A percentile compares a stretch with the other conserved stretches of the same genome.
Evolutionary conservation across 2,797 vertebrate genomes (phyloP).

Genomic region (Mallotus villosus): DNA sequence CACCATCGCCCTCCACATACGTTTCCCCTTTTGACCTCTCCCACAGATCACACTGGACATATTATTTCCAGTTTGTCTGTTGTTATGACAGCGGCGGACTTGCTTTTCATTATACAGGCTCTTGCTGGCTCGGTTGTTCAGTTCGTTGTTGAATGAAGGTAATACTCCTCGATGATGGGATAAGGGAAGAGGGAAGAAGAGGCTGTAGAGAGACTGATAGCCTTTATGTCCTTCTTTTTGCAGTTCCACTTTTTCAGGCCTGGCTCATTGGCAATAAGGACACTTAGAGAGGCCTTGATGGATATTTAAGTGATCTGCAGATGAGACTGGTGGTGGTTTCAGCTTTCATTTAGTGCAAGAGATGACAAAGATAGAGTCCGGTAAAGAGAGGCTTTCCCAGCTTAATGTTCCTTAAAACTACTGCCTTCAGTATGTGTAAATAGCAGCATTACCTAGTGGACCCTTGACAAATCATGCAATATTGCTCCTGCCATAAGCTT

Average conservation of each 20-base stretch:
- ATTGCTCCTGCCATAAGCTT: conserved; percentile 39
- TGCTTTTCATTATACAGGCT: neutral
- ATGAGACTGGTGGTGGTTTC: conserved; percentile 61
- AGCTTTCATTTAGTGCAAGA: conserved; percentile 69
- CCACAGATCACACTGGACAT: neutral
- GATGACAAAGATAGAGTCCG: conserved; percentile 56
- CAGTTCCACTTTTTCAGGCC: conserved; percentile 44
- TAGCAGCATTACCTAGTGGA: conserved; percentile 57
- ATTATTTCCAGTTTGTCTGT: neutral
- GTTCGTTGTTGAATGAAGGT: neutral
- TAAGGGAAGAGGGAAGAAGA: neutral
- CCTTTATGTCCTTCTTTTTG: conserved; percentile 41
- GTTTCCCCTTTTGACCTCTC: conserved; percentile 1
- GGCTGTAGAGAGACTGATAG: neutral
- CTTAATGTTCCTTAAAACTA: conserved; percentile 67
- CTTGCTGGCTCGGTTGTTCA: neutral
- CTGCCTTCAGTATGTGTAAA: conserved; percentile 41
- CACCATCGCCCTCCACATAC: neutral
- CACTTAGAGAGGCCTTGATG: conserved; percentile 61
- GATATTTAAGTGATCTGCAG: conserved; percentile 70
- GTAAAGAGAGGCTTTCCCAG: conserved; percentile 57
- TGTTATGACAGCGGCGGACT: neutral
- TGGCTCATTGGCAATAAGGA: conserved; percentile 55
- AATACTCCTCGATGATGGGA: neutral
- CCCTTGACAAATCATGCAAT: conserved; percentile 61